Conservation (phyloP, 2,888 invertebrate genomes). For the Amitus sp. region DNA sequence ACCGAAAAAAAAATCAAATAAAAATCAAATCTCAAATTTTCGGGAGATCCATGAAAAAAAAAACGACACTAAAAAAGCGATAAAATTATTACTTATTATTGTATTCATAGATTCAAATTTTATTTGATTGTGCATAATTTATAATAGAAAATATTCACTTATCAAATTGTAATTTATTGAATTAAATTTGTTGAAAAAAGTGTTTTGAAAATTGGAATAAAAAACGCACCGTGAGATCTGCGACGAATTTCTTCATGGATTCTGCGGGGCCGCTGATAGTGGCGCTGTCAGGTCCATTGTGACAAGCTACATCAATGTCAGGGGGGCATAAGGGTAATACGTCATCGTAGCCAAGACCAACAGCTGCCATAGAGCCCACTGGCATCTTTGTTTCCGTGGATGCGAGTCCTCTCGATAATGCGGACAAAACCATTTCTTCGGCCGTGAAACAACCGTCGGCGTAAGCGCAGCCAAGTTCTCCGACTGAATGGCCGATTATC, state of each 20-base stretch:
- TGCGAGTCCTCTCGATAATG: conserved; percentile 54
- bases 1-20: no score
- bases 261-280: conserved; percentile 89
- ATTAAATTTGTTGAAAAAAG: no score
- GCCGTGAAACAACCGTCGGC: conserved; percentile 89
- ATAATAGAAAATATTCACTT: no score
- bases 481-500: conserved; percentile 90
- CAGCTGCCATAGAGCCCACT: conserved; percentile 88
- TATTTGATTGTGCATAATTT: no score
- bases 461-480: conserved; percentile 95
- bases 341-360: conserved; percentile 75
- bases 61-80: no score
- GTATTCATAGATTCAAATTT: no score
- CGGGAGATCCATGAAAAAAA: no score
- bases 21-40: no score
- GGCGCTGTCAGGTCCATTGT: conserved; percentile 85
- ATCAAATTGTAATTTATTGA: no score
- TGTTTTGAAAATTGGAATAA: background rate
- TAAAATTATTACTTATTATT: no score
- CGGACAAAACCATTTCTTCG: conserved; percentile 56
- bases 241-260: conserved; percentile 74
- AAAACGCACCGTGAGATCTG: conserved; percentile 66
- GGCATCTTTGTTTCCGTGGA: conserved; percentile 63
- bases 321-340: conserved; percentile 75
- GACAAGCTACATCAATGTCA: conserved; percentile 86